phyloP scores from a whole-genome alignment of 1,140 invertebrate genomes.

The Lanistes nyassanus region DNA sequence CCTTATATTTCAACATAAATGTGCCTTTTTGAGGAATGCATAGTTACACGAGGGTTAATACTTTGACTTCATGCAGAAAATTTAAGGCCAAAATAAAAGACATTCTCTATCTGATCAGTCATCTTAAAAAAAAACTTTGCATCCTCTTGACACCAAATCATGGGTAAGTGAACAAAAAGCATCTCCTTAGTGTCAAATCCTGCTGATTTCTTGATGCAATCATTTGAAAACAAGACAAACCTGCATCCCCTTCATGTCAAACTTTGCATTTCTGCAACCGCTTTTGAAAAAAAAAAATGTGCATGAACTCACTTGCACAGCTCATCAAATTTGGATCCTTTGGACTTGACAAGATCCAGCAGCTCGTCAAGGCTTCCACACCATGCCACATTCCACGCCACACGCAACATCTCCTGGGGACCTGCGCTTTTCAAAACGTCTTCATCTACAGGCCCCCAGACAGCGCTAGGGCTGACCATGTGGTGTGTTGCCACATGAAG shows the following conservation, averaged over 20 bases:
- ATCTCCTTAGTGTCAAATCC: no score
- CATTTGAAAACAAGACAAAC: no score
- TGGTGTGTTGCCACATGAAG: constrained; percentile 54
- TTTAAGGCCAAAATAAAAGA: no score
- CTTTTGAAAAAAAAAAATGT: background rate
- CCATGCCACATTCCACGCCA: constrained; percentile 63
- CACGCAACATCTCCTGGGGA: constrained; percentile 56
- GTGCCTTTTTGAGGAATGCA: no score
- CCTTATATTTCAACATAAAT: no score
- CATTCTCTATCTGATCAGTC: no score
- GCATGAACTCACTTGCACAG: constrained; percentile 8
- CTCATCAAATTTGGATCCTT: constrained; percentile 8
- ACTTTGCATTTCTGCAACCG: background rate
- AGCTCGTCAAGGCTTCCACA: constrained; percentile 55
- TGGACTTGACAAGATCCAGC: constrained; percentile 35
- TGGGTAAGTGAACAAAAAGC: no score
- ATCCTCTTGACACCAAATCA: no score
- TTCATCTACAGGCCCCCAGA: constrained; percentile 33
- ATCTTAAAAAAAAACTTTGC: no score
- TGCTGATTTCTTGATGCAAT: no score
- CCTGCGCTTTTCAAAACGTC: constrained; percentile 48
- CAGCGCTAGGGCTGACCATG: constrained; percentile 47
- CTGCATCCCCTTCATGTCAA: background rate
- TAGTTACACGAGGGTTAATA: no score
- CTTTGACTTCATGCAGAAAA: no score